Conservation (phyloP, 1,140 invertebrate genomes). For the Rhysida immarginata region DNA sequence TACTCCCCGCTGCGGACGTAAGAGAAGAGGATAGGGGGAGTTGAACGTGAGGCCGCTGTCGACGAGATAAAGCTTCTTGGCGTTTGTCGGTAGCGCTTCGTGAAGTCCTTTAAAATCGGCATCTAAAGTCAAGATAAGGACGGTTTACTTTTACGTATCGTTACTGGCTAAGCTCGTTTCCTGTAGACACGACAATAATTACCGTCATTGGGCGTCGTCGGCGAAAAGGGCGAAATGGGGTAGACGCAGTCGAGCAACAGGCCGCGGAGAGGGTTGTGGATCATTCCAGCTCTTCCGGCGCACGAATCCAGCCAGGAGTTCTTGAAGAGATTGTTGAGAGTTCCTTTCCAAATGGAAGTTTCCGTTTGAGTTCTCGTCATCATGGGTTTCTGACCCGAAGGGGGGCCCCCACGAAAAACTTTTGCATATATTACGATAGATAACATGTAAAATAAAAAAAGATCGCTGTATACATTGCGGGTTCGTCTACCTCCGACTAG, state of each 20-base stretch:
- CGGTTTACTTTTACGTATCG: too few relatives aligned
- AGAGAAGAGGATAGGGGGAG: slow-evolving; percentile 33
- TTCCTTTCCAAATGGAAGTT: slow-evolving; percentile 17
- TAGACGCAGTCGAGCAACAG: slow-evolving; percentile 29
- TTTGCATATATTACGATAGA: too few relatives aligned
- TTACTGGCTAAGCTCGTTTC: too few relatives aligned
- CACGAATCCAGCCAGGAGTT: slow-evolving; percentile 26
- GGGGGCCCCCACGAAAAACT: too few relatives aligned
- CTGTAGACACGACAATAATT: too few relatives aligned
- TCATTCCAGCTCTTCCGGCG: slow-evolving; percentile 32
- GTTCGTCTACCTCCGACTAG: too few relatives aligned
- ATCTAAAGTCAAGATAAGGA: too few relatives aligned
- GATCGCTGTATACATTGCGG: too few relatives aligned
- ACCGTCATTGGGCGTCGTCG: slow-evolving; percentile 19
- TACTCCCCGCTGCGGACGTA: slow-evolving; percentile 32
- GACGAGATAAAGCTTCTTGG: slow-evolving; percentile 34
- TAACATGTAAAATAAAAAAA: too few relatives aligned
- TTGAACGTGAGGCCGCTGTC: slow-evolving; percentile 37
- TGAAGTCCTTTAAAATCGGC: slow-evolving; percentile 30
- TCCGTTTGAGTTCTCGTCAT: too few relatives aligned
- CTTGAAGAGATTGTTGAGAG: slow-evolving; percentile 15
- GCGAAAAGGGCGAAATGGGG: slow-evolving; percentile 29
- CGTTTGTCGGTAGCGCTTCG: slow-evolving; percentile 29
- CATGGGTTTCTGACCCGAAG: too few relatives aligned
- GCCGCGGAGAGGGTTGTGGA: slow-evolving; percentile 36